Conservation (phyloP, 2,113 vertebrate species). For the Brachirus orientalis region DNA sequence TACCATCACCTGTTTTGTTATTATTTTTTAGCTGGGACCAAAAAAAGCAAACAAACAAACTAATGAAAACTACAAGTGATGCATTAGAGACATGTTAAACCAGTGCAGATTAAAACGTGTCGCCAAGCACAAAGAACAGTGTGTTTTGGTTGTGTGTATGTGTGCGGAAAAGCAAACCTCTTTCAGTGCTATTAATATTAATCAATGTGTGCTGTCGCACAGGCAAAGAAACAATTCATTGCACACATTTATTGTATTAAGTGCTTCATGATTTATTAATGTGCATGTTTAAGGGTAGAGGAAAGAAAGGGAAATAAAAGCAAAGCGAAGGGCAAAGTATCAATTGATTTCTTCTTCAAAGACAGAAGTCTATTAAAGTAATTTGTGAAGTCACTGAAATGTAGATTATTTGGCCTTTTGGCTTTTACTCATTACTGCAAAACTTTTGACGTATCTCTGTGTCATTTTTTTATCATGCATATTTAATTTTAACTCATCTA, state of each 20-base stretch:
- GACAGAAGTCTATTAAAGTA: conserved; percentile 61
- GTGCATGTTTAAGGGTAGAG: conserved; percentile 62
- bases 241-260: conserved; percentile 73
- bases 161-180: conserved; percentile 31
- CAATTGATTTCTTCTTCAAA: conserved; percentile 52
- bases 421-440: conserved; percentile 29
- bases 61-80: not conserved
- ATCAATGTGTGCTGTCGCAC: conserved; percentile 75
- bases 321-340: conserved; percentile 40
- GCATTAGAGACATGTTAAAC: conserved; percentile 51
- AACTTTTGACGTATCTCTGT: conserved; percentile 17
- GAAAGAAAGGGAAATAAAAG: conserved; percentile 20
- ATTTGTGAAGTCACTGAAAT: conserved; percentile 52
- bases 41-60: not conserved
- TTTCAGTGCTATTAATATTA: conserved; percentile 78
- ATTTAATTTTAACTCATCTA: conserved; percentile 10
- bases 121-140: too few relatives aligned
- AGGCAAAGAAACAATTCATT: conserved; percentile 73
- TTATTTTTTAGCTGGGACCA: not conserved
- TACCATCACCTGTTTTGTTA: conserved; percentile 39
- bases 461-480: conserved; percentile 19
- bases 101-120: too few relatives aligned
- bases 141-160: conserved; percentile 18
- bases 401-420: conserved; percentile 39
- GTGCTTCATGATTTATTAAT: conserved; percentile 78